These are phyloP conservation scores for Lophochroa leadbeateri DNA, from an alignment of 2,113 vertebrate genomes.

Conservation along the genomic window DNA sequence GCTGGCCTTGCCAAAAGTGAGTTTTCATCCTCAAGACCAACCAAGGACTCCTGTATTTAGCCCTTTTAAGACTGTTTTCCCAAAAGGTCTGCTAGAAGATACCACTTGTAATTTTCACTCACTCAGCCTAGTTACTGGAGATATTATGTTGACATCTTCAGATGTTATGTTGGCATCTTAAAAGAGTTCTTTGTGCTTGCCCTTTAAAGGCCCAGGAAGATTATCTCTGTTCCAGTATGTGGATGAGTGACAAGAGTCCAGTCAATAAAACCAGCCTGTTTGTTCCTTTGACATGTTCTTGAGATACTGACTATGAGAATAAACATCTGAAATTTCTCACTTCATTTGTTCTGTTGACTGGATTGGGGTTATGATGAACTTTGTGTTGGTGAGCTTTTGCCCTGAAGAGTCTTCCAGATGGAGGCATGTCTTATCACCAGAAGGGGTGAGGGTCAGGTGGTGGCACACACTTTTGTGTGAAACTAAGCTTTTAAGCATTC, in stretches of 20 bases:
- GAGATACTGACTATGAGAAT: background rate
- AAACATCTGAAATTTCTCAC: background rate
- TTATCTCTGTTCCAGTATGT: background rate
- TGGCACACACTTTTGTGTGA: background rate
- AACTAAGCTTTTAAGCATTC: background rate
- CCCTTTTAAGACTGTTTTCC: background rate
- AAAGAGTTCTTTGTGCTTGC: background rate
- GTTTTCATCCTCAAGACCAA: background rate
- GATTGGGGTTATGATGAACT: background rate
- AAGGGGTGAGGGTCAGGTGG: background rate
- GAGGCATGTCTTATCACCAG: background rate
- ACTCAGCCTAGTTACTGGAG: background rate
- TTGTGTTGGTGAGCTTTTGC: background rate
- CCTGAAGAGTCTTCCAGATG: background rate
- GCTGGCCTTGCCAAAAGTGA: background rate
- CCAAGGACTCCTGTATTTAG: background rate
- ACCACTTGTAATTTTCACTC: background rate
- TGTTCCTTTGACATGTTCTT: background rate
- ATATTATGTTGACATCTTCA: background rate
- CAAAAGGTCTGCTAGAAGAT: background rate
- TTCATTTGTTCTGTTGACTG: background rate
- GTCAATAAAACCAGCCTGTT: background rate
- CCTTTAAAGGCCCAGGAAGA: background rate
- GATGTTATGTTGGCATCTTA: background rate
- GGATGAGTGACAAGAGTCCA: background rate